Evolutionary conservation across 2,888 invertebrate genomes (phyloP).

Genomic region (Panorpa germanica): DNA sequence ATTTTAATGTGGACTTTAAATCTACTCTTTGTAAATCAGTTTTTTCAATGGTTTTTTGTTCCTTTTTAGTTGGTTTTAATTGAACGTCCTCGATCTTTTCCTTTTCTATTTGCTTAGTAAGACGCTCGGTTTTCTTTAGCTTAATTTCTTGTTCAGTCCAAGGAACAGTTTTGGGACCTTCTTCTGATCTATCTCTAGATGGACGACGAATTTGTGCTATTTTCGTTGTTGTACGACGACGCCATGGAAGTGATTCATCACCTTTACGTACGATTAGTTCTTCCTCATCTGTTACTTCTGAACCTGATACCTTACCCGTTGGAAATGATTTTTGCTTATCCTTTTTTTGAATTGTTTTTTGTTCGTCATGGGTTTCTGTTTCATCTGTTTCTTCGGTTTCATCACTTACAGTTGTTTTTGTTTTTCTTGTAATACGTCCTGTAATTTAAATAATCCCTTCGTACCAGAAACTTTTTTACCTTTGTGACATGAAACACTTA

Average conservation of each 20-base stretch:
- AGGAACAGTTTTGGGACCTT: constrained; percentile 22
- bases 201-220: constrained; percentile 12
- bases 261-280: constrained; percentile 25
- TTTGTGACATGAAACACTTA: too few species aligned
- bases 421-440: constrained; percentile 10
- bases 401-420: constrained; percentile 9
- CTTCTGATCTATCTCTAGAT: constrained; percentile 19
- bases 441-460: too few species aligned
- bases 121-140: constrained; percentile 27
- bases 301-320: constrained; percentile 11
- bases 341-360: constrained; percentile 3
- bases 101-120: constrained; percentile 21
- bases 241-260: constrained; percentile 35
- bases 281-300: constrained; percentile 21
- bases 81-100: constrained; percentile 27
- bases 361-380: constrained; percentile 4
- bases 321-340: constrained; percentile 5
- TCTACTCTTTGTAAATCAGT: constrained; percentile 27
- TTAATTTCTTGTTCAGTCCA: constrained; percentile 45
- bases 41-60: constrained; percentile 29
- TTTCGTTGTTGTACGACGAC: constrained; percentile 16
- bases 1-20: constrained; percentile 28
- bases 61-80: constrained; percentile 35
- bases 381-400: constrained; percentile 9
- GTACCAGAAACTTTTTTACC: too few species aligned